phyloP scores from a whole-genome alignment of 1,140 invertebrate species.

The Hylaeus volcanicus region DNA sequence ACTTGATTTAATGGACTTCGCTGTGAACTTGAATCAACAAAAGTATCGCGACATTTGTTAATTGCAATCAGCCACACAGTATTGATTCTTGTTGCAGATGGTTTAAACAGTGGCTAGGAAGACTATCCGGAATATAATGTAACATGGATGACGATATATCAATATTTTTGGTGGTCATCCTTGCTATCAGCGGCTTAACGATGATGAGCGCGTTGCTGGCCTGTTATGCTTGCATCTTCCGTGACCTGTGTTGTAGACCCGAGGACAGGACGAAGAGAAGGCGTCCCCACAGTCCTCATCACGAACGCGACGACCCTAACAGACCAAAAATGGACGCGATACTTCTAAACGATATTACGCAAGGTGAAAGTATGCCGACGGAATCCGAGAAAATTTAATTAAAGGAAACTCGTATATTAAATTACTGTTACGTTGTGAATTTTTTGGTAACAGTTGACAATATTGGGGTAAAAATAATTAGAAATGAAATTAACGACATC shows the following conservation, averaged over 20 bases:
- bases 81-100: constrained; percentile 45
- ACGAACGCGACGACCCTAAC: constrained; percentile 48
- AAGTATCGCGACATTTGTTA: not conserved
- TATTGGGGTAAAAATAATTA: not conserved
- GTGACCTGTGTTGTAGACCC: constrained; percentile 67
- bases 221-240: constrained; percentile 71
- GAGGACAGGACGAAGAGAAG: constrained; percentile 60
- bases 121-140: not conserved
- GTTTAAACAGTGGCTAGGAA: constrained; percentile 7
- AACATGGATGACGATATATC: constrained; percentile 67
- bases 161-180: constrained; percentile 67
- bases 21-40: not conserved
- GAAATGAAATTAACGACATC: not conserved
- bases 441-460: not conserved
- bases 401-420: not conserved
- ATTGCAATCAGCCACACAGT: not conserved
- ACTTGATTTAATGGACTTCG: too few relatives aligned
- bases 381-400: constrained; percentile 72
- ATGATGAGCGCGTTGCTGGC: constrained; percentile 66
- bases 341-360: constrained; percentile 70
- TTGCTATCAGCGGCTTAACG: constrained; percentile 65
- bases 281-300: constrained; percentile 46
- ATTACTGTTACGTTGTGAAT: not conserved
- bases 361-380: constrained; percentile 72
- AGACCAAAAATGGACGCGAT: constrained; percentile 56